Conservation (phyloP, 2,113 vertebrate genomes). For the Siphamia tubifer region DNA sequence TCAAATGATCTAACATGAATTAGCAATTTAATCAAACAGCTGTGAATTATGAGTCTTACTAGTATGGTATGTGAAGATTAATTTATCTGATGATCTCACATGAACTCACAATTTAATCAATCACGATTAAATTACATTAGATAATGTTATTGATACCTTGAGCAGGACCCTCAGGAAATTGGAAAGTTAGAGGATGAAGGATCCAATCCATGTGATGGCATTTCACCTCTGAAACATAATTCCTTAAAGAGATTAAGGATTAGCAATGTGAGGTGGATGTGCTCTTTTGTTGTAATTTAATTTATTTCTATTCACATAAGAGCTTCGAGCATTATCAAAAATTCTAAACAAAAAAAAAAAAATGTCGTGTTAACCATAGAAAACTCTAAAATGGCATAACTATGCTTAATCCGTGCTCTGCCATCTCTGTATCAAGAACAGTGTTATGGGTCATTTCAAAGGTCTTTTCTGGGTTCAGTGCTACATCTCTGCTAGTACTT, state of each 20-base stretch:
- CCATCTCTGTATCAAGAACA: not conserved
- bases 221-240: not conserved
- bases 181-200: slow-evolving; percentile 5
- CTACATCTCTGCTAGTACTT: not conserved
- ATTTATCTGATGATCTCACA: too few species aligned
- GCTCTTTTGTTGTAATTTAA: slow-evolving; percentile 12
- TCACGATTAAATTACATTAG: too few species aligned
- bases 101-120: too few species aligned
- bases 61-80: too few species aligned
- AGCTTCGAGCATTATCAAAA: slow-evolving; percentile 8
- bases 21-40: too few species aligned
- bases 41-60: too few species aligned
- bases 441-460: not conserved
- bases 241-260: slow-evolving; percentile 22
- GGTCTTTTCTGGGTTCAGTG: not conserved
- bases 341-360: too few species aligned
- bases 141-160: too few species aligned
- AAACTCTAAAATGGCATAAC: slow-evolving; percentile 5
- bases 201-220: not conserved
- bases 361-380: not conserved
- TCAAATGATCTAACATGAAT: too few species aligned
- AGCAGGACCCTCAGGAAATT: too few species aligned
- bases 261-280: too few species aligned
- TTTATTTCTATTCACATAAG: slow-evolving; percentile 6
- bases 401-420: slow-evolving; percentile 26